Evolutionary conservation across 1,140 invertebrate species (phyloP).

Genomic region (Branchinecta lindahli): DNA sequence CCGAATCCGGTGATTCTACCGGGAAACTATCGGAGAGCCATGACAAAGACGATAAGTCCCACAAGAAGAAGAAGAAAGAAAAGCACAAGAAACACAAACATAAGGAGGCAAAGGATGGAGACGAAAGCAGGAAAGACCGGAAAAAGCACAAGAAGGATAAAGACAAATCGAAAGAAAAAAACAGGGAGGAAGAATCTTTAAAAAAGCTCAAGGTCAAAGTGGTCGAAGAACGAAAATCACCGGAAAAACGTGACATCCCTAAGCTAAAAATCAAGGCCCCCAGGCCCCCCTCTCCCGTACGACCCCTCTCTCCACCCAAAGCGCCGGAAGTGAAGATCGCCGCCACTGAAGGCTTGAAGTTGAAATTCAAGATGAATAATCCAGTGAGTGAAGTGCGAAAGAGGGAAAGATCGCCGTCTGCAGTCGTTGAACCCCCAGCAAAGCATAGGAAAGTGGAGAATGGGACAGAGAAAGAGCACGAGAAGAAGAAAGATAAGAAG

Average conservation of each 20-base stretch:
- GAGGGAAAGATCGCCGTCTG: background rate
- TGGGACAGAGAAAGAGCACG: background rate
- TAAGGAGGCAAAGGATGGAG: background rate
- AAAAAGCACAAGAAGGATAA: background rate
- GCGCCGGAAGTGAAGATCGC: background rate
- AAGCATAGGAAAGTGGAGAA: background rate
- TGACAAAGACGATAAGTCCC: background rate
- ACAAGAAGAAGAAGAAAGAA: conserved; percentile 4
- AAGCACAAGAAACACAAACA: background rate
- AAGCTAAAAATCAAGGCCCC: conserved; percentile 6
- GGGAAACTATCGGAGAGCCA: no score
- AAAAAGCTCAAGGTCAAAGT: conserved; percentile 2
- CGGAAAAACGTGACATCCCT: background rate
- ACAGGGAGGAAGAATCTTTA: background rate
- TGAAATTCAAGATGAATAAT: background rate
- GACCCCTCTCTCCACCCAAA: background rate
- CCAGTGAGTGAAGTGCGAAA: background rate
- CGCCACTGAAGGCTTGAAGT: background rate
- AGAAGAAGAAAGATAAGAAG: background rate
- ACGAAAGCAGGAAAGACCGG: background rate
- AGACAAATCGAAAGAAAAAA: background rate
- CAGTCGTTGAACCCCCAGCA: background rate
- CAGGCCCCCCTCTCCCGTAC: background rate
- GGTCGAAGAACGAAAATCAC: background rate
- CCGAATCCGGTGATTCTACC: no score